Conservation (phyloP, 2,113 vertebrate genomes). For the Okapia johnstoni region DNA sequence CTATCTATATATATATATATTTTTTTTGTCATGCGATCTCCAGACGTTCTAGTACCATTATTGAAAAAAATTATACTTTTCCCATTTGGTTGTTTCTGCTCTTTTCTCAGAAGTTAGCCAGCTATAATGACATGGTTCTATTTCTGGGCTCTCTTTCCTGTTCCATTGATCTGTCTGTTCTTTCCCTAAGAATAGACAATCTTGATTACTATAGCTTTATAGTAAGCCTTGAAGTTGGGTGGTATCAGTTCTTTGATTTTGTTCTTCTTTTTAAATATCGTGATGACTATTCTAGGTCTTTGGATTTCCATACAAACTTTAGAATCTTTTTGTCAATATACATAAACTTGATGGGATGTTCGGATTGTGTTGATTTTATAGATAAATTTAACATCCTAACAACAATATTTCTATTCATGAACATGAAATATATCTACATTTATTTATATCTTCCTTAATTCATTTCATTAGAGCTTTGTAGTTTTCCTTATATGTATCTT, state of each 20-base stretch:
- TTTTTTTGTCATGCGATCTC: not conserved
- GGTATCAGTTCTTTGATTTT: not conserved
- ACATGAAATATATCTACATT: not conserved
- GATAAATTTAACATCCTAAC: not conserved
- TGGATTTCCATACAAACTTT: not conserved
- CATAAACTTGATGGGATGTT: not conserved
- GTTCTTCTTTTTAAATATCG: not conserved
- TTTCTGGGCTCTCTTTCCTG: not conserved
- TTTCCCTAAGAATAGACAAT: not conserved
- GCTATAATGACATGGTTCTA: not conserved
- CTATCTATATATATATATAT: no score
- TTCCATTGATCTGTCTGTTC: not conserved
- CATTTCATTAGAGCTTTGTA: not conserved
- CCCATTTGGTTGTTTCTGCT: not conserved
- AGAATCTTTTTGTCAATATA: not conserved
- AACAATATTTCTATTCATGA: not conserved
- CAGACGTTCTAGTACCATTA: not conserved
- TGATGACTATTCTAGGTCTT: not conserved
- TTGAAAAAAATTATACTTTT: not conserved
- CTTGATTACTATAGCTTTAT: not conserved
- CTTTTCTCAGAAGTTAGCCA: not conserved
- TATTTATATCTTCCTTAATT: not conserved
- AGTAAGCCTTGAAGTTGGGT: not conserved
- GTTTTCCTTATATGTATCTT: not conserved
- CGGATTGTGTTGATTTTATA: not conserved